These are phyloP conservation scores for Otocyon megalotis DNA, from an alignment of 2,113 vertebrate species.

Conservation along the genomic window DNA sequence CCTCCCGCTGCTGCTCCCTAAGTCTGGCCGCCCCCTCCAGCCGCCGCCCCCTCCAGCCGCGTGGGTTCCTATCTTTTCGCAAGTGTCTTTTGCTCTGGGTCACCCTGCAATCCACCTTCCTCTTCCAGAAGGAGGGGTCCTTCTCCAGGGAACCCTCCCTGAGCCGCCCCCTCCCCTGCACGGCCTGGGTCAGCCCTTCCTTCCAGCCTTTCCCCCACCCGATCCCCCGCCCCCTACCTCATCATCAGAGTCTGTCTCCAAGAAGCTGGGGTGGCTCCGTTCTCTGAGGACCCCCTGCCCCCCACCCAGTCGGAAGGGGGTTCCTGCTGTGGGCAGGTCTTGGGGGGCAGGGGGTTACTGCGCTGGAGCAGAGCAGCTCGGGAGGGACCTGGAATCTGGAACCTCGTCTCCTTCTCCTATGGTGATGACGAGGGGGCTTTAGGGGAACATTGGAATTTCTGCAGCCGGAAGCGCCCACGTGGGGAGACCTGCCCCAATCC, in stretches of 20 bases:
- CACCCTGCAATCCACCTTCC: background rate
- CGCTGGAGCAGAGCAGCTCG: accelerated
- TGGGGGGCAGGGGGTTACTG: background rate
- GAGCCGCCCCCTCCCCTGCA: background rate
- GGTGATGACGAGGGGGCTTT: background rate
- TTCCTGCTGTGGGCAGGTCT: background rate
- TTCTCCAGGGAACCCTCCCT: background rate
- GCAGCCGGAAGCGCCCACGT: background rate
- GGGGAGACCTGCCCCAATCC: background rate
- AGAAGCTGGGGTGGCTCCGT: background rate
- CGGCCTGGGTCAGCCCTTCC: background rate
- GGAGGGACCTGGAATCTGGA: background rate
- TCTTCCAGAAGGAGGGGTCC: background rate
- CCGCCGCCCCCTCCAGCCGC: background rate
- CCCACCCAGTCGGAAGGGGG: background rate
- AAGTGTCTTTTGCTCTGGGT: background rate
- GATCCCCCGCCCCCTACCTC: too few species aligned
- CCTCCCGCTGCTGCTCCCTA: background rate
- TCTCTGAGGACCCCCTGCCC: background rate
- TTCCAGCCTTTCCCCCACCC: background rate
- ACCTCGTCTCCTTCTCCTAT: background rate
- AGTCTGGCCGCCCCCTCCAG: background rate
- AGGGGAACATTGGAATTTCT: background rate
- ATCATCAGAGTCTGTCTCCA: background rate
- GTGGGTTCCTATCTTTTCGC: background rate